phyloP scores from a whole-genome alignment of 64 coral and sea anemone genomes.

The Montipora efflorescens region DNA sequence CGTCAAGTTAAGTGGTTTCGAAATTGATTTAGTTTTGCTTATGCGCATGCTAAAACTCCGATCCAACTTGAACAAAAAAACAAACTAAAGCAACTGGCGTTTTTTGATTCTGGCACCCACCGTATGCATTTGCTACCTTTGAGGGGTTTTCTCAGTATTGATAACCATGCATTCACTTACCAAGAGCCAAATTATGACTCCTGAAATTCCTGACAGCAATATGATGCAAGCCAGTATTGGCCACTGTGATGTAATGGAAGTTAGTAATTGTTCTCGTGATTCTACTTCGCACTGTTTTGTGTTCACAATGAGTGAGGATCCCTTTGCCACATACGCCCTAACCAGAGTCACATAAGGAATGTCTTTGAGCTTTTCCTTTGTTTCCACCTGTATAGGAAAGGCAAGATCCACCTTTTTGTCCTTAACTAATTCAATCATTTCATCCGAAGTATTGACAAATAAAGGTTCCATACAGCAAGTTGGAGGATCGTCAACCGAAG shows the following conservation, averaged over 20 bases:
- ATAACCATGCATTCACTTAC: conserved; percentile 4
- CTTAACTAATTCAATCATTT: neutral
- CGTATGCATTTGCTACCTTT: too few relatives aligned
- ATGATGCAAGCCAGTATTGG: conserved; percentile 30
- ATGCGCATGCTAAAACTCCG: too few relatives aligned
- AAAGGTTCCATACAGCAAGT: neutral
- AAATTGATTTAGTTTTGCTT: too few relatives aligned
- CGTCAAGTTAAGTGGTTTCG: too few relatives aligned
- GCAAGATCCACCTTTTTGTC: conserved; percentile 27
- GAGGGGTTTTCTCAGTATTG: too few relatives aligned
- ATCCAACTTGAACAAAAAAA: too few relatives aligned
- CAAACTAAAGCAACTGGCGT: too few relatives aligned
- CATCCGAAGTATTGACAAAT: neutral
- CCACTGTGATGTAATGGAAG: conserved; percentile 49
- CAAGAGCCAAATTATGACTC: conserved; percentile 68
- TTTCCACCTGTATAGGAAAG: neutral
- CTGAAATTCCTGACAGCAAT: conserved; percentile 52
- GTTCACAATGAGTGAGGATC: conserved; percentile 25
- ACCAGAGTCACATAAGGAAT: neutral
- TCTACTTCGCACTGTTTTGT: conserved; percentile 10
- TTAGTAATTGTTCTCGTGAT: conserved; percentile 2
- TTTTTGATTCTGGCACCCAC: too few relatives aligned
- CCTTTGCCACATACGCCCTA: conserved; percentile 3
- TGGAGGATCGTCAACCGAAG: neutral
- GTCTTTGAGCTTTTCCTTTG: neutral